These are phyloP conservation scores for Chrysochloris asiatica DNA, from an alignment of 2,113 vertebrate species.

Conservation along the genomic window DNA sequence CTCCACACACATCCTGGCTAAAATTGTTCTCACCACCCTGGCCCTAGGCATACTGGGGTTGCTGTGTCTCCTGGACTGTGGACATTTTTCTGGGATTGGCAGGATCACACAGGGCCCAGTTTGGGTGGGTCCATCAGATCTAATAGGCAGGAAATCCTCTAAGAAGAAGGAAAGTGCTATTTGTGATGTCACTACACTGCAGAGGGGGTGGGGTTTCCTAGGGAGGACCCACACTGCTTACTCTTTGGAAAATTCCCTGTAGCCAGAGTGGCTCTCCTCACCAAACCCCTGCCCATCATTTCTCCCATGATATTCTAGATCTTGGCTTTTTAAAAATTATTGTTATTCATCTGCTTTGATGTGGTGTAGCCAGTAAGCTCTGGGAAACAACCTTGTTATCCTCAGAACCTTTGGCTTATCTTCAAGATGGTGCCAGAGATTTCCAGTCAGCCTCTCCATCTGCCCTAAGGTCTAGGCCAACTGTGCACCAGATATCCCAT, in stretches of 20 bases:
- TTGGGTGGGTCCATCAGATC: neutral
- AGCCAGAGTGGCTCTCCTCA: neutral
- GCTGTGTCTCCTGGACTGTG: no score
- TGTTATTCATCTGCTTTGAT: neutral
- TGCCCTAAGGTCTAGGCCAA: neutral
- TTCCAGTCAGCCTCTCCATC: neutral
- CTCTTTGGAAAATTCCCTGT: neutral
- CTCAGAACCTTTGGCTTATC: neutral
- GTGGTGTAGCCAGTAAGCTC: neutral
- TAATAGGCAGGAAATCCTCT: neutral
- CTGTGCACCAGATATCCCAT: rapidly evolving
- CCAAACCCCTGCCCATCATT: rapidly evolving
- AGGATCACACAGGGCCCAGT: no score
- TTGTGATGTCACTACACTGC: neutral
- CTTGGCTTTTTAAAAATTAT: neutral
- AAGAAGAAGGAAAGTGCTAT: neutral
- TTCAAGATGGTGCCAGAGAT: rapidly evolving
- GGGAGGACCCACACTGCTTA: neutral
- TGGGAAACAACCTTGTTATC: rapidly evolving
- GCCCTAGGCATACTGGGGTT: neutral
- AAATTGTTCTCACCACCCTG: no score
- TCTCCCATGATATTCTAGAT: neutral
- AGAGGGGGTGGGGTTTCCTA: neutral
- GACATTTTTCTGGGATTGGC: neutral
- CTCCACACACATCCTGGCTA: neutral